Percentiles rank a stretch among this genome's conserved stretches.
phyloP scores from a whole-genome alignment of 2,113 vertebrate genomes.

The Misgurnus anguillicaudatus region DNA sequence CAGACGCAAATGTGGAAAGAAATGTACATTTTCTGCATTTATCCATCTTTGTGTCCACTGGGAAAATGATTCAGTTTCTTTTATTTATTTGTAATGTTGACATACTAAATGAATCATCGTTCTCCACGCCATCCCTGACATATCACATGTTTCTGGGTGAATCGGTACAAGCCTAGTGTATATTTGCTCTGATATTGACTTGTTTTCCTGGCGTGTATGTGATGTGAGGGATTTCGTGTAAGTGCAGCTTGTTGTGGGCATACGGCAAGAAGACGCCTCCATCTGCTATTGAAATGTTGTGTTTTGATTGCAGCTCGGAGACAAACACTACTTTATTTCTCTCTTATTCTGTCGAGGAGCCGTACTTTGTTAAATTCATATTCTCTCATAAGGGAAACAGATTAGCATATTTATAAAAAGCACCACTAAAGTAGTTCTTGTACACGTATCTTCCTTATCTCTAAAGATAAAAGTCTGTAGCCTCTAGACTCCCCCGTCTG shows the following conservation, averaged over 20 bases:
- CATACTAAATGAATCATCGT: no score
- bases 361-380: background rate
- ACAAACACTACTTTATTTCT: background rate
- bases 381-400: background rate
- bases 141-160: no score
- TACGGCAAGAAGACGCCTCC: slow-evolving; percentile 2
- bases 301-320: slow-evolving; percentile 26
- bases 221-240: background rate
- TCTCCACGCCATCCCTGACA: no score
- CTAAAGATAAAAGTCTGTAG: slow-evolving; percentile 2
- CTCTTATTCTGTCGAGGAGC: background rate
- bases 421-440: slow-evolving; percentile 40
- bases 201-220: slow-evolving; percentile 3
- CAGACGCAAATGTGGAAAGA: background rate
- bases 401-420: slow-evolving; percentile 22
- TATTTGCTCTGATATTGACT: background rate
- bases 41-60: no score
- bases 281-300: slow-evolving; percentile 25
- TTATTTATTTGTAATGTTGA: no score
- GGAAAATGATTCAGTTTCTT: no score
- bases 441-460: slow-evolving; percentile 48
- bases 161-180: background rate
- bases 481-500: no score
- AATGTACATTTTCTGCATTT: no score
- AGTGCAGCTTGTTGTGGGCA: slow-evolving; percentile 9